These are phyloP conservation scores for Drosophila lini DNA, from an alignment of 1,140 invertebrate species.

Conservation along the genomic window DNA sequence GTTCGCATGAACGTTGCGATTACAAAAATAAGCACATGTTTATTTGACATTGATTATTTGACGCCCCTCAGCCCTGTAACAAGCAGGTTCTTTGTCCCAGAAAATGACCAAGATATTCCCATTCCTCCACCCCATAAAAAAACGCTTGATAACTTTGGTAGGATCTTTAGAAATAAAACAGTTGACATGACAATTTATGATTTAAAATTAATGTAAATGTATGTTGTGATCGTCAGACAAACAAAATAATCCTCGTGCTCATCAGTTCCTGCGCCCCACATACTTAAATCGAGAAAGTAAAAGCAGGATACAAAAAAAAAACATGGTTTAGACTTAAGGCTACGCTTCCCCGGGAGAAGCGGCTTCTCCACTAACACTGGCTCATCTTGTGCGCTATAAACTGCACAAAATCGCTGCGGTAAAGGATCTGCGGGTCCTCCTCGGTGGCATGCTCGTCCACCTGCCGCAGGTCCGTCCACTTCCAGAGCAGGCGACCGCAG, in stretches of 20 bases:
- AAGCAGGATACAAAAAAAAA: constrained; percentile 22
- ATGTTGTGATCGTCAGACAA: constrained; percentile 12
- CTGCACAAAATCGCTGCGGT: constrained; percentile 63
- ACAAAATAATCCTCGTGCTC: background rate
- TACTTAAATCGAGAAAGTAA: constrained; percentile 38
- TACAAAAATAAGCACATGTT: background rate
- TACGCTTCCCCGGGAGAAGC: constrained; percentile 59
- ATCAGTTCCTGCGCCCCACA: constrained; percentile 24
- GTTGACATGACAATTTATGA: constrained; percentile 6
- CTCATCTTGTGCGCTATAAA: constrained; percentile 50
- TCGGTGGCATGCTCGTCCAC: constrained; percentile 69
- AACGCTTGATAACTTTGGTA: constrained; percentile 11
- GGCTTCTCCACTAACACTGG: constrained; percentile 40
- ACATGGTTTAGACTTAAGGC: constrained; percentile 17
- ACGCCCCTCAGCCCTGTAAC: background rate
- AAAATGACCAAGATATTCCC: background rate
- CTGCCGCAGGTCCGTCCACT: constrained; percentile 77
- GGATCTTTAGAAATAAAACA: constrained; percentile 39
- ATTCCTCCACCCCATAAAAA: background rate
- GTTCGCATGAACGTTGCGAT: background rate
- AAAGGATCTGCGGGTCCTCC: constrained; percentile 59
- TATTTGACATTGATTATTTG: background rate
- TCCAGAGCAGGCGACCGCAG: constrained; percentile 69
- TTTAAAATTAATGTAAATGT: constrained; percentile 5
- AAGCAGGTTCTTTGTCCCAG: background rate